These are phyloP conservation scores for Falco biarmicus DNA, from an alignment of 2,797 vertebrate species.

Conservation along the genomic window DNA sequence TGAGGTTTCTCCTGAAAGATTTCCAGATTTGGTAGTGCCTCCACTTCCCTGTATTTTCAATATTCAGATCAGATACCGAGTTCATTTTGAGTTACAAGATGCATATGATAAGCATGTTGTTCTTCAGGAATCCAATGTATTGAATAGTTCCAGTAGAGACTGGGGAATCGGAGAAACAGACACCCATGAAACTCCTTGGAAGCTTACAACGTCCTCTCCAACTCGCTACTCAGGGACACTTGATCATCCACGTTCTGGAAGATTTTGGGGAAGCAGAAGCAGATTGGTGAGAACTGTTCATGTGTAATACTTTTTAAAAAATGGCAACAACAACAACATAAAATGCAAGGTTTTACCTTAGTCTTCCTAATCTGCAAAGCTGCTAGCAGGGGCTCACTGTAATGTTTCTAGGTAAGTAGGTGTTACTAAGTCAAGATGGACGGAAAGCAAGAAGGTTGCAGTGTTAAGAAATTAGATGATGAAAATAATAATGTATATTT, in stretches of 20 bases:
- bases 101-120: background rate
- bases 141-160: conserved; percentile 82
- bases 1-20: background rate
- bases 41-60: background rate
- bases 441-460: background rate
- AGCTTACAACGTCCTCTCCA: conserved; percentile 79
- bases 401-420: background rate
- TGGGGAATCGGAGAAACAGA: conserved; percentile 82
- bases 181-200: conserved; percentile 82
- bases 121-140: conserved; percentile 78
- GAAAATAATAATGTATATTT: background rate
- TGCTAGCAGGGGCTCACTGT: background rate
- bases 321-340: no score
- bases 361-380: background rate
- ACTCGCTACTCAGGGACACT: conserved; percentile 78
- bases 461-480: background rate
- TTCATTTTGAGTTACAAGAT: background rate
- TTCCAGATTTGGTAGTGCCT: background rate
- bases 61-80: background rate
- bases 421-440: background rate
- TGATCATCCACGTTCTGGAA: conserved; percentile 82
- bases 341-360: background rate
- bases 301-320: background rate
- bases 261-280: conserved; percentile 81
- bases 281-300: conserved; percentile 81